Base-by-base conservation (phyloP, 1,140 invertebrate species). In the Halesus radiatus region DNA sequence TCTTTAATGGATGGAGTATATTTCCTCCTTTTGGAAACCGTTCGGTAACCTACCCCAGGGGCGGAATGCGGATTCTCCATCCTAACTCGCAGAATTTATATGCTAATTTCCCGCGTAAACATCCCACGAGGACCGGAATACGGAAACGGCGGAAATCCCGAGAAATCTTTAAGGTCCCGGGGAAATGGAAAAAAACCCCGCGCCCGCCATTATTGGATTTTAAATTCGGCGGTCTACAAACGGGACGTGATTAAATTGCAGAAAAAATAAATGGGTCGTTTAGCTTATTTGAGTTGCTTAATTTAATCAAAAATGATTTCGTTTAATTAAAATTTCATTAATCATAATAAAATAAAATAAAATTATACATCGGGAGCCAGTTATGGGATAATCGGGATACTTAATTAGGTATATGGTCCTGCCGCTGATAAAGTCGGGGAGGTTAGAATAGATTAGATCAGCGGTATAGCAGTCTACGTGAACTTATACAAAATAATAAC, bases 91-190 rank as follows among this genome's bases (percentile, higher is more conserved):
- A 74, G 23, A 56, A 74, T 74, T 74, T 74, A 74, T 74, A 74
- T 74, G 72, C 72, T 56, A 74, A 74, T 74, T 74, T 74, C 72
- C 29, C 23, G 50, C 72, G 72, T 54, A 74, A 74, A 74, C 72
- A 74, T 54, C 23, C 52, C 20, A n/a, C 32, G 52, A 18, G 53
- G 50, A 18, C 20, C 22, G 50, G 52, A 20, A 29, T 29, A 58
- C 18, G 23, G 23, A 50, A 50, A 37, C 37, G 32, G 6, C 29
- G 37, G 32, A 45, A 15, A n/a, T 66, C 16, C 37, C 22, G 13
- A 10, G 23, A 66, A 60, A 60, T 60, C 23, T 60, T 60, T 45
- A 60, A 60, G 10, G 37, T 13, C 10, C 37, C 37, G 10, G 1
- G n/a, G 20, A 60, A 60, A 60, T 60, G 56, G 20, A 60, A 60